phyloP scores from a whole-genome alignment of 1,140 invertebrate species.

The Parasteatoda tepidariorum region DNA sequence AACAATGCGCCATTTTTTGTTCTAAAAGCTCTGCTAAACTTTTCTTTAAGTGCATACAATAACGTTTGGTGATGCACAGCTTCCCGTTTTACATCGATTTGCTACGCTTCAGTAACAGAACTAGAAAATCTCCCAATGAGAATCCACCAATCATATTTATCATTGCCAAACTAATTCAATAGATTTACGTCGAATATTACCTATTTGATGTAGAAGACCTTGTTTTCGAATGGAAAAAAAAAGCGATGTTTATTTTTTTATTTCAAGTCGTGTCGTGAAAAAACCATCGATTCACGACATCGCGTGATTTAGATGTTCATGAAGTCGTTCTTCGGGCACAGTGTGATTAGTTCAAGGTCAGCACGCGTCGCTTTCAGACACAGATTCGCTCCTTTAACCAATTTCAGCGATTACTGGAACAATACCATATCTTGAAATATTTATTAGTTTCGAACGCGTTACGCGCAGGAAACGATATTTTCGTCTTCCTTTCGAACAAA shows the following conservation, averaged over 20 bases:
- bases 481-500: slow-evolving; percentile 37
- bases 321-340: slow-evolving; percentile 13
- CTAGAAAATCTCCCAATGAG: neutral
- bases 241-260: neutral
- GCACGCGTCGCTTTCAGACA: slow-evolving; percentile 21
- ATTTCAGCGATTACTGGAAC: slow-evolving; percentile 56
- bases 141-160: neutral
- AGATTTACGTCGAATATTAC: neutral
- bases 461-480: slow-evolving; percentile 56
- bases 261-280: slow-evolving; percentile 20
- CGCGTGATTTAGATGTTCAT: slow-evolving; percentile 12
- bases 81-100: neutral
- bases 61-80: neutral
- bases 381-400: slow-evolving; percentile 27
- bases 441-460: slow-evolving; percentile 52
- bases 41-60: no score
- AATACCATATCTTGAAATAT: slow-evolving; percentile 51
- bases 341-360: slow-evolving; percentile 54
- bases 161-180: no score
- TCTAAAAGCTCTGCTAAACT: no score
- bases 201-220: neutral
- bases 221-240: neutral
- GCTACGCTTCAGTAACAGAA: neutral
- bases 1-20: no score
- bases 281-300: slow-evolving; percentile 42